phyloP scores from a whole-genome alignment of 2,797 vertebrate species.

The Chaetophractus vellerosus region DNA sequence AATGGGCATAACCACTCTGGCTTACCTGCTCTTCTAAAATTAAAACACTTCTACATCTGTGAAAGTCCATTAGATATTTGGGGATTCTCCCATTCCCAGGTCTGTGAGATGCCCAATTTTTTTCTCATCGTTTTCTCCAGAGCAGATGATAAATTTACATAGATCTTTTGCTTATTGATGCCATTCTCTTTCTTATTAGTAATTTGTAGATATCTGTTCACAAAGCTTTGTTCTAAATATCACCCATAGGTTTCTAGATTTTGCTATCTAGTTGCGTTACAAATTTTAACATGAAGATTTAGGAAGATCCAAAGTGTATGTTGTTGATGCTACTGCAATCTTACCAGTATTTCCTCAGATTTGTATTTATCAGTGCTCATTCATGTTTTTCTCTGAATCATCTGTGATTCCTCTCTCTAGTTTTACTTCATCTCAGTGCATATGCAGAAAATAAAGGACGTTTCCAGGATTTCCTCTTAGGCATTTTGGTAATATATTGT shows the following conservation, averaged over 20 bases:
- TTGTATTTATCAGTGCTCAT: neutral
- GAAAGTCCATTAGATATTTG: neutral
- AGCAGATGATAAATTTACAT: neutral
- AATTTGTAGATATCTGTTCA: neutral
- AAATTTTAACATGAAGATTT: neutral
- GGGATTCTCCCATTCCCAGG: neutral
- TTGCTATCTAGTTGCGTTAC: neutral
- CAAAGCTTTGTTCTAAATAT: neutral
- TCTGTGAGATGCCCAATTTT: neutral
- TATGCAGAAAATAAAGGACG: neutral
- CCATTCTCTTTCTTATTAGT: too few relatives aligned
- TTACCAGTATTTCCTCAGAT: neutral
- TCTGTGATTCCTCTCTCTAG: conserved; percentile 10
- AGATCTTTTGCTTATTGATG: neutral
- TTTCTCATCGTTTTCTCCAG: neutral
- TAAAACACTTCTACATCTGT: neutral
- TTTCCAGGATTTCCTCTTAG: conserved; percentile 5
- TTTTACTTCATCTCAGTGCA: conserved; percentile 24
- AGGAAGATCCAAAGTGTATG: neutral
- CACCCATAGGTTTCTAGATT: neutral
- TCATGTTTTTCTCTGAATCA: neutral
- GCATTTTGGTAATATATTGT: neutral
- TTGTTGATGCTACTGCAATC: neutral
- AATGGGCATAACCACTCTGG: neutral
- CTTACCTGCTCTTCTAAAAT: neutral